Conservation (phyloP, 2,113 vertebrate species). For the Manacus vitellinus region DNA sequence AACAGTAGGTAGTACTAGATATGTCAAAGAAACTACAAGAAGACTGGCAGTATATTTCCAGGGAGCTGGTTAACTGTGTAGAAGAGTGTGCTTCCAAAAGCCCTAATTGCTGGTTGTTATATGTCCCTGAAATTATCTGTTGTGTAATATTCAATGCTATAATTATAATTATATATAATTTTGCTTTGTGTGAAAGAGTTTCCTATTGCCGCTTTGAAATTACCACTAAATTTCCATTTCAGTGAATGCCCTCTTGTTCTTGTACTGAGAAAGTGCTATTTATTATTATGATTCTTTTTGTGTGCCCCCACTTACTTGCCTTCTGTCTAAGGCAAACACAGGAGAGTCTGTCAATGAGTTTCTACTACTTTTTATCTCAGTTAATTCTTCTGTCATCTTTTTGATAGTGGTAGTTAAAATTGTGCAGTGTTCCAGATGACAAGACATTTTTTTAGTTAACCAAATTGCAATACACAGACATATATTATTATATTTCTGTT, state of each 20-base stretch:
- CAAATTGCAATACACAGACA: not conserved
- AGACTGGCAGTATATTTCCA: not conserved
- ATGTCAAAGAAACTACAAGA: not conserved
- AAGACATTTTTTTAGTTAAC: not conserved
- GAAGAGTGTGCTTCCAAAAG: not conserved
- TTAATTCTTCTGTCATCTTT: not conserved
- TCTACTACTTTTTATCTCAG: not conserved
- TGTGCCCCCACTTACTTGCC: not conserved
- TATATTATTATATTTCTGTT: not conserved
- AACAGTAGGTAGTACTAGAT: not conserved
- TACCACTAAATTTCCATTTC: not conserved
- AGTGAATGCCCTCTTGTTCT: not conserved
- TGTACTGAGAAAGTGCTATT: not conserved
- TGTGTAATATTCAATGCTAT: not conserved
- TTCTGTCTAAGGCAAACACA: not conserved
- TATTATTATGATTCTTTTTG: not conserved
- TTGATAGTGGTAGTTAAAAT: not conserved
- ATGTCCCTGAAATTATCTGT: not conserved
- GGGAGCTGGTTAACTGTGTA: not conserved
- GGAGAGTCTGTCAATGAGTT: not conserved
- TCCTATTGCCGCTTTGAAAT: not conserved
- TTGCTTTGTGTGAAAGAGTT: not conserved
- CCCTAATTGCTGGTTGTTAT: not conserved
- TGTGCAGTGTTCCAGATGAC: not conserved
- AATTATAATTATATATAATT: not conserved